phyloP scores from a whole-genome alignment of 2,113 vertebrate genomes.

The Sorex araneus region DNA sequence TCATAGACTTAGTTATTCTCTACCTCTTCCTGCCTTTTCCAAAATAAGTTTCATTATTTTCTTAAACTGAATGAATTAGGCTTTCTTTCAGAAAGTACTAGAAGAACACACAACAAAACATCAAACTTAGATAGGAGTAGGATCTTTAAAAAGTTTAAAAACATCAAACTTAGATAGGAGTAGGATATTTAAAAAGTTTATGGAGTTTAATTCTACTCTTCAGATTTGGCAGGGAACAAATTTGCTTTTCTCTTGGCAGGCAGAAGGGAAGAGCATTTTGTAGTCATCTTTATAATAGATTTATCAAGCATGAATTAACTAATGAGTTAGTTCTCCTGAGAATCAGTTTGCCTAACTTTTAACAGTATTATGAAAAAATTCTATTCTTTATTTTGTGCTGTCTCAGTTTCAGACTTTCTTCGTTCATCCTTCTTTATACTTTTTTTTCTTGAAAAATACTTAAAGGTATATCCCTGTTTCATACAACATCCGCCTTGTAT shows the following conservation, averaged over 20 bases:
- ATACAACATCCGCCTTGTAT: neutral
- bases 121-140: slow-evolving; percentile 4
- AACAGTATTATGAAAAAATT: slow-evolving; percentile 29
- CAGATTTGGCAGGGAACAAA: slow-evolving; percentile 28
- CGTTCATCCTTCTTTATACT: neutral
- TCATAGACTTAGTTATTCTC: neutral
- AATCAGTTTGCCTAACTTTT: slow-evolving; percentile 59
- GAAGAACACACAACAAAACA: slow-evolving; percentile 12
- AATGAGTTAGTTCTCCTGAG: slow-evolving; percentile 52
- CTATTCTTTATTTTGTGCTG: neutral
- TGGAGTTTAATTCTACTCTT: slow-evolving; percentile 63
- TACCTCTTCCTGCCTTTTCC: neutral
- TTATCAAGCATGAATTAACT: slow-evolving; percentile 30
- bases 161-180: slow-evolving; percentile 23
- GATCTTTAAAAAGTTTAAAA: slow-evolving; percentile 64
- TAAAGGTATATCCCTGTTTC: neutral
- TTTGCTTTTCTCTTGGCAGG: slow-evolving; percentile 19
- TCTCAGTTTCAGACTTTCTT: slow-evolving; percentile 43
- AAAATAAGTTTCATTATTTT: neutral
- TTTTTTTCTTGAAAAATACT: neutral
- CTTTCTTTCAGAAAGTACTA: neutral
- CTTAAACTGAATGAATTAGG: neutral
- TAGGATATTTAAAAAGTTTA: slow-evolving; percentile 51
- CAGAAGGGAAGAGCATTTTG: slow-evolving; percentile 6
- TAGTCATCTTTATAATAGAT: slow-evolving; percentile 44